Base-by-base conservation (phyloP, 2,797 vertebrate genomes). In the Lithobates sylvaticus region DNA sequence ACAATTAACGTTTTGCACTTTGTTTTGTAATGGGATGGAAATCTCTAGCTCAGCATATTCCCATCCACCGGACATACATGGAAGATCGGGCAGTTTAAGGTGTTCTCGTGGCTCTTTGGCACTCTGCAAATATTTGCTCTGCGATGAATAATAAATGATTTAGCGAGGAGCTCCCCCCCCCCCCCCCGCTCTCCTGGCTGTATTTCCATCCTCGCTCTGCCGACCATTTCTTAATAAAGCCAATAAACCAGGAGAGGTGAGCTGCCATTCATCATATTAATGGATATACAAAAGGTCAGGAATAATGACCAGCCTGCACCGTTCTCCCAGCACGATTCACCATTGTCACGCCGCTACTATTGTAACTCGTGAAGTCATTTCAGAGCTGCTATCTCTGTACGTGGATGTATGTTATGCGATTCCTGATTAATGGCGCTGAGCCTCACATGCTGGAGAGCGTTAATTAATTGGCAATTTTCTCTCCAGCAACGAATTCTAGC, bases 201-300 rank as follows among this genome's bases (percentile, higher is more conserved):
- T 16, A 32, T 64, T 10, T 77, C 36, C 29, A n/a, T 36, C 16
- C 32, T 18, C 7, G 26, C 58, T 42, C 64, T 18, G 64, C 36
- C 26, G 64, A 18, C 61, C n/a, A 39, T 44, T 42, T 65, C 61
- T 47, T 78, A 78, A 78, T 78, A 78, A 39, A 71, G 36, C 32
- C 69, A 71, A 71, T 71, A 71, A 78, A 78, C 8, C 64, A 10
- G 12, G n/a, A 67, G 61, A 65, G 64, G 67, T 7, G 64, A 67
- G 26, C n/a, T 5, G 13, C 39, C 64, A 47, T 78, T 12, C 64
- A 78, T 78, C 61, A 78, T 67, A 26, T 67, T 78, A 78, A 78
- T 78, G 15, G 61, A 78, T 65, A 68, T 29, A 26, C 13, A 47
- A 78, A 78, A 78, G 76, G 64, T 78, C 76, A 36, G 26, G 58